phyloP scores from a whole-genome alignment of 2,888 invertebrate species.

The Orthonevra nobilis region DNA sequence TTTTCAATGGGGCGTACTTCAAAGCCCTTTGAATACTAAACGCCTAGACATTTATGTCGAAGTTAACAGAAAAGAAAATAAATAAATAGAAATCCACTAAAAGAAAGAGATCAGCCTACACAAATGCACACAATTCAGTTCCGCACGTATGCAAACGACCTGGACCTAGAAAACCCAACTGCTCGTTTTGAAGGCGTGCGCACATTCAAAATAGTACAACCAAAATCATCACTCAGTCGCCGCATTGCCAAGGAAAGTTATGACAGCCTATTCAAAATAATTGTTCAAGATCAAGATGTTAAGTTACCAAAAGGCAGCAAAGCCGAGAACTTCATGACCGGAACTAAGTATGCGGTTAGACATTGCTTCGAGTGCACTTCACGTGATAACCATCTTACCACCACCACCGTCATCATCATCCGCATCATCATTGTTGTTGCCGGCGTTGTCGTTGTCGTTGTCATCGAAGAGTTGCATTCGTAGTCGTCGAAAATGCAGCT shows the following conservation, averaged over 20 bases:
- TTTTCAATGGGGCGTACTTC: constrained; percentile 1
- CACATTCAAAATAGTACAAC: constrained; percentile 17
- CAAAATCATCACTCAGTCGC: constrained; percentile 52
- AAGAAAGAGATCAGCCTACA: neutral
- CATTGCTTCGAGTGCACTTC: constrained; percentile 57
- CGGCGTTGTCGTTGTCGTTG: constrained; percentile 3
- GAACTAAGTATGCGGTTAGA: constrained; percentile 58
- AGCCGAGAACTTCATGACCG: constrained; percentile 46
- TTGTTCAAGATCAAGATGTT: constrained; percentile 64
- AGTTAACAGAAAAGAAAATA: too few species aligned
- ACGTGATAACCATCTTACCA: constrained; percentile 62
- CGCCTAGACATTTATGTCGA: neutral
- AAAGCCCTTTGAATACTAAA: neutral
- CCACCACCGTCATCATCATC: constrained; percentile 13
- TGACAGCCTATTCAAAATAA: constrained; percentile 61
- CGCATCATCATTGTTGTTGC: constrained; percentile 31
- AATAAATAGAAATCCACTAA: neutral
- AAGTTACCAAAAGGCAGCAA: constrained; percentile 24
- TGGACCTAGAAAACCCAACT: constrained; percentile 46
- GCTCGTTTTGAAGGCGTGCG: constrained; percentile 30
- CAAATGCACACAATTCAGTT: neutral
- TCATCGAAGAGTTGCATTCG: too few species aligned
- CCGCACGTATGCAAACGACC: constrained; percentile 44
- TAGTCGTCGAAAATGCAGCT: constrained; percentile 54
- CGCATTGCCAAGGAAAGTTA: constrained; percentile 53